Evolutionary conservation across 1,140 invertebrate genomes (phyloP), one percentile per base, ranked within the genome.

Genomic region (Leucophenga varia): DNA sequence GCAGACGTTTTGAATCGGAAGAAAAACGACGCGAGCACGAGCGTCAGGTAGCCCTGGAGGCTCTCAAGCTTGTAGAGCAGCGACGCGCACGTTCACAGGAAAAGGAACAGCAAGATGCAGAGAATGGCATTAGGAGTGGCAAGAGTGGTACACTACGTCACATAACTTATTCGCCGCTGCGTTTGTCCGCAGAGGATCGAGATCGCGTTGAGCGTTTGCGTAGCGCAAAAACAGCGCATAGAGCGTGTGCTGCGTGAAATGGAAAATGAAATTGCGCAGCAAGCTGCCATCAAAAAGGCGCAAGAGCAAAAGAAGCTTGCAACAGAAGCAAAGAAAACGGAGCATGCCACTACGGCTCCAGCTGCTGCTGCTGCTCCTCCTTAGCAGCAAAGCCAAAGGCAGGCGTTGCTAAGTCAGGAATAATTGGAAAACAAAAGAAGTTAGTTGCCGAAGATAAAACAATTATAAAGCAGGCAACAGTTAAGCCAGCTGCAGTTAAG

Each of bases 231-330:
- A 44, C 50, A 63, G 17, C 49, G 54, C 2, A 67, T 67, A 14
- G 63, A 67, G 13, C 20, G 38, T 9, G 52, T 67, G 30, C 48
- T 67, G n/a, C 43, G 32, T 0, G 59, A 67, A 6, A 67, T 67
- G 63, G 20, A 16, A 5, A 16, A 43, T 1, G 51, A 54, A n/a
- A n/a, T n/a, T n/a, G n/a, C n/a, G n/a, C n/a, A n/a, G n/a, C n/a
- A n/a, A n/a, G n/a, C n/a, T n/a, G n/a, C n/a, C n/a, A n/a, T n/a
- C n/a, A n/a, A n/a, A n/a, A n/a, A n/a, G n/a, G n/a, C n/a, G n/a
- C n/a, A n/a, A n/a, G n/a, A n/a, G n/a, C n/a, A n/a, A n/a, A n/a
- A n/a, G n/a, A n/a, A n/a, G n/a, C n/a, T n/a, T n/a, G n/a, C n/a
- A n/a, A n/a, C n/a, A n/a, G n/a, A n/a, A n/a, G n/a, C n/a, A n/a